Conservation (phyloP, 2,113 vertebrate genomes). For the Abramis brama region DNA sequence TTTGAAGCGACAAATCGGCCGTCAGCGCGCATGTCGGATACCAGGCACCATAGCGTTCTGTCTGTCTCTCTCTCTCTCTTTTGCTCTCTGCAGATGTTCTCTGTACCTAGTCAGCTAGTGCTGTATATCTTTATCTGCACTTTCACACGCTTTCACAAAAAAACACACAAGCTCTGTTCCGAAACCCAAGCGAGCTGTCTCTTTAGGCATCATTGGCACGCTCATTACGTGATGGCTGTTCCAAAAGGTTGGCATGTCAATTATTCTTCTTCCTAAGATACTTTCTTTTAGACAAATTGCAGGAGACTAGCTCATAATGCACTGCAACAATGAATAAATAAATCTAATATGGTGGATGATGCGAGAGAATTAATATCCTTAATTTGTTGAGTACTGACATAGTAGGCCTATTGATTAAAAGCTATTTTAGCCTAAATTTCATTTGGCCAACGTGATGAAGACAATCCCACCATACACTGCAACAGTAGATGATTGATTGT, state of each 20-base stretch:
- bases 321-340: not conserved
- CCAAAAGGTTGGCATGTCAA: not conserved
- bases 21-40: conserved; percentile 44
- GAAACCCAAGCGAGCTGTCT: not conserved
- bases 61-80: conserved; percentile 17
- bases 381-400: not conserved
- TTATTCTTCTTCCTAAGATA: not conserved
- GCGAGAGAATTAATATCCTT: not conserved
- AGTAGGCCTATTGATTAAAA: not conserved
- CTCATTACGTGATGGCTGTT: not conserved
- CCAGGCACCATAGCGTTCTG: conserved; percentile 66
- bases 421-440: not conserved
- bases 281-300: not conserved
- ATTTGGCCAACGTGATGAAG: not conserved
- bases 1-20: conserved; percentile 63
- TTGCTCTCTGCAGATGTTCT: conserved; percentile 27
- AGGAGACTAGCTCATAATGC: not conserved
- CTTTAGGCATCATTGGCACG: not conserved
- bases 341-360: not conserved
- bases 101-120: conserved; percentile 30
- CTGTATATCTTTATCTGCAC: conserved; percentile 39
- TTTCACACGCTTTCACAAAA: not conserved
- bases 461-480: not conserved
- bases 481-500: not conserved
- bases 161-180: not conserved